Conservation (phyloP, 1,140 invertebrate genomes). For the Euschistus heros region DNA sequence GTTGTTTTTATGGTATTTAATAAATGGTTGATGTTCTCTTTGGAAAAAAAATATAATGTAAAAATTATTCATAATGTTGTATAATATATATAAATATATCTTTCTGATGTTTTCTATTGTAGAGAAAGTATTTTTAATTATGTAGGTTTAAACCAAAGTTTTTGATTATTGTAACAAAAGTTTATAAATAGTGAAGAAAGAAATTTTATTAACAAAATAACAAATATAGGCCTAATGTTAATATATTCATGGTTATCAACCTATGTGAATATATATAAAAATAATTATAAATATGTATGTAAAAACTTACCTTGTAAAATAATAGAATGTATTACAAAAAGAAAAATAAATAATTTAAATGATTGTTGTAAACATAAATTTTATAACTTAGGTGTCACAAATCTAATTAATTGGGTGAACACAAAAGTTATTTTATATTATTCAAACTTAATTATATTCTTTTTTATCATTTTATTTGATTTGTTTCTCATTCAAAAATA, state of each 20-base stretch:
- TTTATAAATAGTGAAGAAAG: background rate
- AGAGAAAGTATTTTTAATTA: background rate
- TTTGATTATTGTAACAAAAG: background rate
- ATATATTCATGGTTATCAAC: too few species aligned
- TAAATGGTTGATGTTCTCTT: constrained; percentile 9
- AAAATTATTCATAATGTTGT: constrained; percentile 1
- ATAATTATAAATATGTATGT: background rate
- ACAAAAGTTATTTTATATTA: too few species aligned
- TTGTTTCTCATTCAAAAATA: too few species aligned
- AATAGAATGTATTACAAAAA: background rate
- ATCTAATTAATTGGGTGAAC: too few species aligned
- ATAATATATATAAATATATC: constrained; percentile 14
- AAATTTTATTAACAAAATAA: background rate
- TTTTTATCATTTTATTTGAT: too few species aligned
- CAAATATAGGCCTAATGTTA: constrained; percentile 6
- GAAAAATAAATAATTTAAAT: background rate
- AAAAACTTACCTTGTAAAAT: background rate
- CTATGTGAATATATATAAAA: background rate
- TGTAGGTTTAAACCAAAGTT: constrained; percentile 3
- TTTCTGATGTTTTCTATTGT: constrained; percentile 9
- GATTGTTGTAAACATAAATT: too few species aligned
- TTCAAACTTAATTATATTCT: too few species aligned
- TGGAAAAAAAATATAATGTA: constrained; percentile 1
- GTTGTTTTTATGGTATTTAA: constrained; percentile 13
- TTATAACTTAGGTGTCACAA: too few species aligned